Conservation (phyloP, 2,888 invertebrate genomes). For the Petrolisthes cinctipes region DNA sequence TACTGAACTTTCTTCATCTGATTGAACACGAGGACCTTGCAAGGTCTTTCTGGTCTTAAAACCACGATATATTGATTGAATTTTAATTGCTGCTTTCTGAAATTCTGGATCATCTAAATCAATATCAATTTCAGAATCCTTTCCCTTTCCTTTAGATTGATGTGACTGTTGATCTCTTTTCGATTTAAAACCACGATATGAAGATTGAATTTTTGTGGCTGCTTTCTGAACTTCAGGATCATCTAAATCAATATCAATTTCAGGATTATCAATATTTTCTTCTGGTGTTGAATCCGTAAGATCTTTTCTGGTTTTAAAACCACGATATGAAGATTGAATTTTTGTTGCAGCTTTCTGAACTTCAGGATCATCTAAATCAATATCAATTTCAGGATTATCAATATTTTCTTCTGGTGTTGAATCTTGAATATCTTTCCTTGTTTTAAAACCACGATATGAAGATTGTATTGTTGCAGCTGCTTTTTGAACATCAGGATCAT, state of each 20-base stretch:
- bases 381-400: background rate
- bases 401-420: background rate
- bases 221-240: constrained; percentile 24
- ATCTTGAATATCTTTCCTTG: background rate
- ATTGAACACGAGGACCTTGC: background rate
- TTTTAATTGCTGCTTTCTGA: constrained; percentile 12
- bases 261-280: background rate
- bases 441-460: constrained; percentile 12
- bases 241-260: constrained; percentile 23
- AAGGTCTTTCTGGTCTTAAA: background rate
- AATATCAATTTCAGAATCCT: background rate
- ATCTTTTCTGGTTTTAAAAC: constrained; percentile 15
- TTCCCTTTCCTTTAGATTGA: background rate
- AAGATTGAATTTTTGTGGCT: constrained; percentile 8
- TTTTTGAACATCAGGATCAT: background rate
- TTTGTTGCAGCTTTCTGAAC: background rate
- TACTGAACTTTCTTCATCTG: background rate
- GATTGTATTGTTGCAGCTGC: background rate
- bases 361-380: background rate
- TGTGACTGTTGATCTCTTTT: background rate
- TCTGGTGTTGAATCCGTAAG: background rate
- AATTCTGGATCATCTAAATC: constrained; percentile 24
- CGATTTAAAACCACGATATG: constrained; percentile 11
- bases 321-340: background rate
- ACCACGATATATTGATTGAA: constrained; percentile 10